phyloP scores from a whole-genome alignment of 2,888 invertebrate genomes.

The Xanthorhoe spadicearia region DNA sequence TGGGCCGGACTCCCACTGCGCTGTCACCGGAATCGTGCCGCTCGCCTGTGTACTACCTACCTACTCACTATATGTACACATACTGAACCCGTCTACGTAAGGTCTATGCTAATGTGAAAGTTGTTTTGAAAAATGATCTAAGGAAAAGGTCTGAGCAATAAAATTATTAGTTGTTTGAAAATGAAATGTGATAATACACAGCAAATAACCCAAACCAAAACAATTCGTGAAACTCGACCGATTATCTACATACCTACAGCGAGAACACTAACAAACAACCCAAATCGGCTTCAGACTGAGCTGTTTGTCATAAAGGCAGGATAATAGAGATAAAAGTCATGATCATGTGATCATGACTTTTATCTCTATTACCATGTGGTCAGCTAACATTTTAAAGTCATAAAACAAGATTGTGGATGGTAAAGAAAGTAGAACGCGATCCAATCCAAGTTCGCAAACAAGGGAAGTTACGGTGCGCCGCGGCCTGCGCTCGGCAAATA shows the following conservation, averaged over 20 bases:
- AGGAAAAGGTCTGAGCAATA: not conserved
- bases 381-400: conserved; percentile 78
- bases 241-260: conserved; percentile 34
- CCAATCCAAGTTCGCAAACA: conserved; percentile 84
- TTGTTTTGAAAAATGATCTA: not conserved
- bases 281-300: conserved; percentile 42
- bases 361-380: no score
- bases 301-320: conserved; percentile 51
- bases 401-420: conserved; percentile 81
- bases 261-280: conserved; percentile 42
- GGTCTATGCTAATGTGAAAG: not conserved
- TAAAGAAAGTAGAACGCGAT: conserved; percentile 80
- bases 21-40: conserved; percentile 63
- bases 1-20: conserved; percentile 70
- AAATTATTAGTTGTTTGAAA: not conserved
- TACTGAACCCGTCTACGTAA: conserved; percentile 7
- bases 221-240: conserved; percentile 32
- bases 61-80: not conserved
- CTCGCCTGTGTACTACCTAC: conserved; percentile 57
- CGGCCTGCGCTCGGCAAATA: conserved; percentile 71
- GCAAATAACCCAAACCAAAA: conserved; percentile 31
- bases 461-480: conserved; percentile 77
- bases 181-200: not conserved
- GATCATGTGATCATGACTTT: no score
- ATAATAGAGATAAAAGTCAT: conserved; percentile 56